Conservation (phyloP, 2,113 vertebrate genomes). For the Sorex araneus region DNA sequence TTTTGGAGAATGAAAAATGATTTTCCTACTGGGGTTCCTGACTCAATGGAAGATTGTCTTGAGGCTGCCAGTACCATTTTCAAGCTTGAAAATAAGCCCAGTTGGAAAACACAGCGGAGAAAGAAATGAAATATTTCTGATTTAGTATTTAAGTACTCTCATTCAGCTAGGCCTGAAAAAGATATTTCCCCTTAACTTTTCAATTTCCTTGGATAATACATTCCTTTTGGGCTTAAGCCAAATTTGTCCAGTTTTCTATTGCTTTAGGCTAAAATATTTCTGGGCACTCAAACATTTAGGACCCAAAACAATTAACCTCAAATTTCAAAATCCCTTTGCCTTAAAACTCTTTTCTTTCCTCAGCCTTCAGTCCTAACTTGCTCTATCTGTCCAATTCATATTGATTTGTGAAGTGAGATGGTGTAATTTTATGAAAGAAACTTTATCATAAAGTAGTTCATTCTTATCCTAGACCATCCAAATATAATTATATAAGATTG, state of each 20-base stretch:
- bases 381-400: background rate
- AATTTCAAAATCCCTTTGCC: slow-evolving; percentile 14
- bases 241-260: slow-evolving; percentile 11
- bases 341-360: background rate
- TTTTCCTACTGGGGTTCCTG: slow-evolving; percentile 2
- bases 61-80: background rate
- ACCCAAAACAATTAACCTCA: background rate
- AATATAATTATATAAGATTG: background rate
- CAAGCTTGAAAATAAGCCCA: slow-evolving; percentile 27
- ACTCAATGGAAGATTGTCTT: background rate
- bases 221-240: slow-evolving; percentile 23
- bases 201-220: slow-evolving; percentile 16
- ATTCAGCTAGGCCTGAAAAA: slow-evolving; percentile 16
- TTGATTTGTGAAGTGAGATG: background rate
- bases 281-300: slow-evolving; percentile 9
- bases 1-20: background rate
- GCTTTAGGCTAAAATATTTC: slow-evolving; percentile 19
- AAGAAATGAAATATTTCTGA: slow-evolving; percentile 1
- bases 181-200: background rate
- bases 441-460: slow-evolving; percentile 17
- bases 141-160: background rate
- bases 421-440: slow-evolving; percentile 28
- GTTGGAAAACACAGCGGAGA: background rate
- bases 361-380: background rate
- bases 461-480: slow-evolving; percentile 17